A percentile compares a stretch with the other conserved stretches of the same genome.
Evolutionary conservation across 1,140 invertebrate species (phyloP).

Genomic region (Panulirus ornatus): DNA sequence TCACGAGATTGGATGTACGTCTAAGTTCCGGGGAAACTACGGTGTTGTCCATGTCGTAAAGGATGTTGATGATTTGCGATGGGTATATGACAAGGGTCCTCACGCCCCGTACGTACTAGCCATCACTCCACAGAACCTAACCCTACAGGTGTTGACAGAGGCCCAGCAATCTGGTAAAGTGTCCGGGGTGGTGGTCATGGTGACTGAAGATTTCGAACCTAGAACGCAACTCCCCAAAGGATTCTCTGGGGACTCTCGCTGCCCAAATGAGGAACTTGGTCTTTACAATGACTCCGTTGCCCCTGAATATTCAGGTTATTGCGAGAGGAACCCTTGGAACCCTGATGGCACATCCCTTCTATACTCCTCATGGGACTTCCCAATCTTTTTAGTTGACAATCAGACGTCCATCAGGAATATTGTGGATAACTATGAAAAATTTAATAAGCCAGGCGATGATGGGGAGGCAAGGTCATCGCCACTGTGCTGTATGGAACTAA

Average conservation of each 20-base stretch:
- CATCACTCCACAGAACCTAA: conserved; percentile 76
- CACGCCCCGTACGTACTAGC: conserved; percentile 78
- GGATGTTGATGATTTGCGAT: conserved; percentile 83
- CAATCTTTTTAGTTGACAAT: conserved; percentile 72
- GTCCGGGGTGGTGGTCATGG: conserved; percentile 82
- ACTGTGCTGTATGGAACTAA: conserved; percentile 91
- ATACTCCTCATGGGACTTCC: conserved; percentile 64
- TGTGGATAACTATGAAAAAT: conserved; percentile 81
- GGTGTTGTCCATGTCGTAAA: conserved; percentile 89
- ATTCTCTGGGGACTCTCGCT: conserved; percentile 88
- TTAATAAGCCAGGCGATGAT: conserved; percentile 82
- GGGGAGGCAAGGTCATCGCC: conserved; percentile 83
- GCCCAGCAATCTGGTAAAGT: conserved; percentile 81
- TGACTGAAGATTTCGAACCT: conserved; percentile 76
- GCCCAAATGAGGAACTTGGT: conserved; percentile 89
- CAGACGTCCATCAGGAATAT: conserved; percentile 75
- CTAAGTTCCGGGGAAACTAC: conserved; percentile 88
- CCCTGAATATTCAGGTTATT: conserved; percentile 46
- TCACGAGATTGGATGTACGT: conserved; percentile 94
- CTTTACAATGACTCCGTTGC: conserved; percentile 77
- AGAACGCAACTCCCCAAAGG: conserved; percentile 73
- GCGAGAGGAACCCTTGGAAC: conserved; percentile 66
- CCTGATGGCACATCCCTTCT: conserved; percentile 59
- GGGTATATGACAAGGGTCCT: conserved; percentile 84
- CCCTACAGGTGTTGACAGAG: conserved; percentile 78